Base-by-base conservation (phyloP, 1,140 invertebrate genomes). In the Coptotermes formosanus region DNA sequence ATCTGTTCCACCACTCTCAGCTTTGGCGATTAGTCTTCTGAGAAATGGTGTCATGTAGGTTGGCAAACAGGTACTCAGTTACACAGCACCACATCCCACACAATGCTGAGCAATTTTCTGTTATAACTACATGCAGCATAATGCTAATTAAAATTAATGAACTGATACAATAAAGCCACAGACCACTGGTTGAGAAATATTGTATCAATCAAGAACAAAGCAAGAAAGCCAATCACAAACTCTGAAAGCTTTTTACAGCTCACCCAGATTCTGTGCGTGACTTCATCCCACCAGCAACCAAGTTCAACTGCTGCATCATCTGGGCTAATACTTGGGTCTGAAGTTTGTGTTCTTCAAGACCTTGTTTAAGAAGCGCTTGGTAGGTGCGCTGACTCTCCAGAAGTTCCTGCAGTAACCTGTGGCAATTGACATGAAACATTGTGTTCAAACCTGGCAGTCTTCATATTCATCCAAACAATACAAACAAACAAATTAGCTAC, bases 341-440 rank as follows among this genome's bases (percentile, higher is more conserved):
- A 21, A 90, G 87, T 89, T 93, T 94, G 89, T 96, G 95, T 86
- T 97, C 95, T 82, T 96, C 94, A 2, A 97, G 88, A 87, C 93
- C 92, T 87, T 94, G 92, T 87, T 94, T 94, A 43, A 97, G 90
- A n/a, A 96, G 89, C 11, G 90, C 90, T 87, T 96, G 94, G 90
- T 96, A 95, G 12, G 93, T 91, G 89, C 94, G 94, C 88, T 96
- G 95, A 64, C 92, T 93, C 52, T 96, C 95, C 83, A 96, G 88
- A 8, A 95, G 89, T 87, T 94, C 93, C 86, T 93, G 91, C 82
- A 94, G 88, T 44, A 95, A 89, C 87, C 92, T 93, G 82, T 23
- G 59, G 23, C n/a, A 75, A 30, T n/a, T 9, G n/a, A n/a, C 64
- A 75, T 30, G n/a, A 75, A 75, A 3, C 83, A 84, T n/a, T 55